These are phyloP conservation scores for Drosophila neocordata DNA, from an alignment of 1,140 invertebrate species.

Conservation along the genomic window DNA sequence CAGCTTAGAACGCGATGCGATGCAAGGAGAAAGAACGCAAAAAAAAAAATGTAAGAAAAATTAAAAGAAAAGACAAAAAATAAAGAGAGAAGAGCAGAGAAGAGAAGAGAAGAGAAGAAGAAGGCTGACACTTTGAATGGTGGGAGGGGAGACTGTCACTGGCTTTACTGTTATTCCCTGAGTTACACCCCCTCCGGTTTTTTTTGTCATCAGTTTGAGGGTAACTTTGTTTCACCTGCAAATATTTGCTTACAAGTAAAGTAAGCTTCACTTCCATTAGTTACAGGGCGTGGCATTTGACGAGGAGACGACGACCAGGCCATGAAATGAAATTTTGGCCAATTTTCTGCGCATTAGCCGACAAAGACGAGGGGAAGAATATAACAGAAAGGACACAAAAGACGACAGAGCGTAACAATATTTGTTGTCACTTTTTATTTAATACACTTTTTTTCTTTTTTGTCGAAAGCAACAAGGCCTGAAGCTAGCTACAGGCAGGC, in stretches of 20 bases:
- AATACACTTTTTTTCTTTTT: constrained; percentile 53
- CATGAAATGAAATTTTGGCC: constrained; percentile 74
- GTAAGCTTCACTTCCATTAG: constrained; percentile 78
- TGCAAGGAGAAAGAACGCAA: background rate
- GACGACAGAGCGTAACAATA: constrained; percentile 59
- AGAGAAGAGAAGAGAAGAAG: too few species aligned
- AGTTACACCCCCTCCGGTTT: background rate
- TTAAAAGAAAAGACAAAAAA: background rate
- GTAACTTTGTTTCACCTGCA: constrained; percentile 72
- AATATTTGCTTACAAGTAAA: constrained; percentile 79
- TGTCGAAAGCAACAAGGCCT: background rate
- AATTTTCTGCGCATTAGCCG: constrained; percentile 75
- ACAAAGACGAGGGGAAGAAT: background rate
- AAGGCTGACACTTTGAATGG: constrained; percentile 3
- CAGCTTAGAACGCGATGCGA: constrained; percentile 61
- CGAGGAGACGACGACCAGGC: constrained; percentile 24
- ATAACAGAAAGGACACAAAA: constrained; percentile 21
- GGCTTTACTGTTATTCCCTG: background rate
- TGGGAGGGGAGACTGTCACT: background rate
- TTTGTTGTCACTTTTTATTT: constrained; percentile 77
- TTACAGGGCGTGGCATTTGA: constrained; percentile 43
- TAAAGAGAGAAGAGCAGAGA: background rate
- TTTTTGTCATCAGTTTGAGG: constrained; percentile 16
- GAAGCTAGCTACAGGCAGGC: constrained; percentile 19
- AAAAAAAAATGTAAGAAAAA: background rate